These are phyloP conservation scores for Sinhomidia bicolor DNA, from an alignment of 2,888 invertebrate genomes.

Conservation along the genomic window DNA sequence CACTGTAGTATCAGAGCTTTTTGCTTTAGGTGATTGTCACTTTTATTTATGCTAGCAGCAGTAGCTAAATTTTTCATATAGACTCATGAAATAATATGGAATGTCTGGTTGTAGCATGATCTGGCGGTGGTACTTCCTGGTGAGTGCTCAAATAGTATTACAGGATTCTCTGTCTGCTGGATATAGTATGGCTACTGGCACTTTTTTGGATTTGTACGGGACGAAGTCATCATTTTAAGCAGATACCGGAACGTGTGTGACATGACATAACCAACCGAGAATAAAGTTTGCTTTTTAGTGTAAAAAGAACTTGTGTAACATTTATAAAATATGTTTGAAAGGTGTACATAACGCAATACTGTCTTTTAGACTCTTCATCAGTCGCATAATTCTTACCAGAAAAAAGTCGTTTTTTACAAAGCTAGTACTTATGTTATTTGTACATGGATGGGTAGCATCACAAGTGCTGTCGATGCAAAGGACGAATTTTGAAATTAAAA, in stretches of 20 bases:
- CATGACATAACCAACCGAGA: too few relatives aligned
- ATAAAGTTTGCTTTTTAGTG: too few relatives aligned
- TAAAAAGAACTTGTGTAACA: too few relatives aligned
- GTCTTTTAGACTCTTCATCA: too few relatives aligned
- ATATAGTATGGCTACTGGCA: too few relatives aligned
- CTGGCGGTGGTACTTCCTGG: not conserved
- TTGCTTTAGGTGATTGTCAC: not conserved
- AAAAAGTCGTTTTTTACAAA: too few relatives aligned
- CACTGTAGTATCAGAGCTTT: too few relatives aligned
- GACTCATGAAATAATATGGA: not conserved
- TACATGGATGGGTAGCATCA: too few relatives aligned
- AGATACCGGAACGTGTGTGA: not conserved
- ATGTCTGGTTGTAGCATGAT: not conserved
- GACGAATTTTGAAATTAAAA: not conserved
- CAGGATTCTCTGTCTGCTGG: too few relatives aligned
- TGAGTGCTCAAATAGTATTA: not conserved
- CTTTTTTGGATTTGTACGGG: not conserved
- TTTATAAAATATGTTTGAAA: too few relatives aligned
- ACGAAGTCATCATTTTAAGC: not conserved
- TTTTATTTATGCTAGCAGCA: slow-evolving; percentile 6
- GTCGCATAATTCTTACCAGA: not conserved
- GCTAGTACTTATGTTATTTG: too few relatives aligned
- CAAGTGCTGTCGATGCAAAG: not conserved
- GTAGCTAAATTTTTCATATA: not conserved
- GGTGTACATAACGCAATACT: too few relatives aligned